Conservation (phyloP, 2,113 vertebrate genomes). For the Gymnobelideus leadbeateri region DNA sequence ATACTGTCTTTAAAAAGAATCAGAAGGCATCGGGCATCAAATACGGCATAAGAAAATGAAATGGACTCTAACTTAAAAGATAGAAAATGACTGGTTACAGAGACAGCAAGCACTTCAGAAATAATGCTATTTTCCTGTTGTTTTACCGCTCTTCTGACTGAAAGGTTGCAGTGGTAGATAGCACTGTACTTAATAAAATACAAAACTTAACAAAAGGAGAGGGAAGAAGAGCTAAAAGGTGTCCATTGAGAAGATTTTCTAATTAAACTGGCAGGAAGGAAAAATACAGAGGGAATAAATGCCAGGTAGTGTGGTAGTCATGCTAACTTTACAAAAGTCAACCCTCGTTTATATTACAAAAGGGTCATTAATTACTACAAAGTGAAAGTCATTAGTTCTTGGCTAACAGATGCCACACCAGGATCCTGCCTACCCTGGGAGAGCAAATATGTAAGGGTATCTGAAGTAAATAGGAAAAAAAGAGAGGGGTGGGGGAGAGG, state of each 20-base stretch:
- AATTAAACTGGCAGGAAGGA: not conserved
- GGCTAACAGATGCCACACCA: no score
- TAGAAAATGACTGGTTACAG: not conserved
- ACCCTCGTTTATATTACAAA: not conserved
- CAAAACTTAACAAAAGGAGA: not conserved
- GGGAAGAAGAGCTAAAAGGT: not conserved
- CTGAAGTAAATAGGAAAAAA: no score
- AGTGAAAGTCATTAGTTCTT: not conserved
- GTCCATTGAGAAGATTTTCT: not conserved
- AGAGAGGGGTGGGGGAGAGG: no score
- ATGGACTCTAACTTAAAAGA: not conserved
- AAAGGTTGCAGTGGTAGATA: conserved; percentile 11
- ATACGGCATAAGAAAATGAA: not conserved
- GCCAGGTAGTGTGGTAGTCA: not conserved
- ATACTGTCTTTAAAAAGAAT: not conserved
- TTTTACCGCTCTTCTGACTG: conserved; percentile 6
- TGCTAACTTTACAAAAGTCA: not conserved
- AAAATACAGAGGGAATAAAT: not conserved
- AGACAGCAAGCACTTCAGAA: not conserved
- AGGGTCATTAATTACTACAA: not conserved
- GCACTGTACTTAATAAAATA: not conserved
- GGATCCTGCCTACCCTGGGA: no score
- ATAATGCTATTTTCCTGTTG: not conserved
- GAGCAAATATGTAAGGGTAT: no score
- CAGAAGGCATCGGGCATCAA: not conserved